These are phyloP conservation scores for Geodia barretti DNA, from an alignment of 37 sponge, comb jelly and placozoan species.

Conservation along the genomic window DNA sequence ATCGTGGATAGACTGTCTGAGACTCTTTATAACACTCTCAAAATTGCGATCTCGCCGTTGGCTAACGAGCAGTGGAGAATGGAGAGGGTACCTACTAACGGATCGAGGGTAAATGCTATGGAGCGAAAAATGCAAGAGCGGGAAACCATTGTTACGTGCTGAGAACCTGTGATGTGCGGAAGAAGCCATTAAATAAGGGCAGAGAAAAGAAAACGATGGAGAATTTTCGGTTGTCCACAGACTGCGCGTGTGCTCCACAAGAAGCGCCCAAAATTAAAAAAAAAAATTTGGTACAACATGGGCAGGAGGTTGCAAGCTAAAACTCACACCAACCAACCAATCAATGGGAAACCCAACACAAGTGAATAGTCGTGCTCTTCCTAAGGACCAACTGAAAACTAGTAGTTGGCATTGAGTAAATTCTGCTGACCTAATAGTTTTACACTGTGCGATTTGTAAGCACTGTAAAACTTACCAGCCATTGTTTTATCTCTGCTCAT, in stretches of 20 bases:
- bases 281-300: neutral
- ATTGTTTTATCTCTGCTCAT: too few relatives aligned
- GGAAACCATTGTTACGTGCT: conserved; percentile 44
- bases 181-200: conserved; percentile 39
- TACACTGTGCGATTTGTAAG: too few relatives aligned
- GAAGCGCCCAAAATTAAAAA: too few relatives aligned
- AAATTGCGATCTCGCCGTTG: too few relatives aligned
- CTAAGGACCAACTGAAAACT: neutral
- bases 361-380: neutral
- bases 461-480: too few relatives aligned
- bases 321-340: neutral
- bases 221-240: conserved; percentile 16
- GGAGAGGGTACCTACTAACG: neutral
- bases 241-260: neutral
- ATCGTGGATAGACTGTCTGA: neutral
- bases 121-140: neutral
- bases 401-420: neutral
- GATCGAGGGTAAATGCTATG: neutral
- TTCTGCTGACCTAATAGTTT: too few relatives aligned
- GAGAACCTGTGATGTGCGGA: conserved; percentile 57
- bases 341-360: neutral
- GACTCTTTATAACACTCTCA: neutral
- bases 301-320: neutral
- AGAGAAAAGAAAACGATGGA: conserved; percentile 5
- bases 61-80: neutral